Evolutionary conservation across 1,140 invertebrate species (phyloP).

Genomic region (Lepidotrigona ventralis): DNA sequence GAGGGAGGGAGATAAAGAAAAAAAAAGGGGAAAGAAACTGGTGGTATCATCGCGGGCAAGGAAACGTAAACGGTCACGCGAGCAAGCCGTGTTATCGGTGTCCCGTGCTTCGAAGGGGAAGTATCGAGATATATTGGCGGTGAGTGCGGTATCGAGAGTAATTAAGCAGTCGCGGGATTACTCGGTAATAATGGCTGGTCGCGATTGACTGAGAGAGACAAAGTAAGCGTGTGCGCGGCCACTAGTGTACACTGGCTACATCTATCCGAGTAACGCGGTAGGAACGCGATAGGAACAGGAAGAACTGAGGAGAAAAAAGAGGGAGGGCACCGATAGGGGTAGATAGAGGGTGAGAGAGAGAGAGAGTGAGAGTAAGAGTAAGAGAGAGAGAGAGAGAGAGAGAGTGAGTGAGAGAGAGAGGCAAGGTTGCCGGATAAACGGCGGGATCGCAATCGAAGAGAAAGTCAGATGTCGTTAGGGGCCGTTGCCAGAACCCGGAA

Average conservation of each 20-base stretch:
- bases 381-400: not conserved
- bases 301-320: not conserved
- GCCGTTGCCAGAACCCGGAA: constrained; percentile 13
- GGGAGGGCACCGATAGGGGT: not conserved
- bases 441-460: constrained; percentile 20
- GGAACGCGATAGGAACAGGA: not conserved
- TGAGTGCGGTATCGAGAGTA: constrained; percentile 42
- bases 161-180: constrained; percentile 43
- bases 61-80: constrained; percentile 16
- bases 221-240: constrained; percentile 13
- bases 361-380: not conserved
- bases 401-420: not conserved
- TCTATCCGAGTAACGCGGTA: constrained; percentile 1
- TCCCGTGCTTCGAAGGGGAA: constrained; percentile 10
- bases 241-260: constrained; percentile 22
- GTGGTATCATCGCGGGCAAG: not conserved
- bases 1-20: not conserved
- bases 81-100: constrained; percentile 16
- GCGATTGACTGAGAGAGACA: constrained; percentile 17
- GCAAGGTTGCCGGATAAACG: not conserved
- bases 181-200: constrained; percentile 38
- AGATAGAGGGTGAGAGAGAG: too few species aligned
- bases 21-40: not conserved
- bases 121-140: constrained; percentile 30
- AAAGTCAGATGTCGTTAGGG: constrained; percentile 30